A percentile compares a stretch with the other conserved stretches of the same genome.
phyloP scores from a whole-genome alignment of 1,140 invertebrate genomes.

The Pachypeltis micranthus region DNA sequence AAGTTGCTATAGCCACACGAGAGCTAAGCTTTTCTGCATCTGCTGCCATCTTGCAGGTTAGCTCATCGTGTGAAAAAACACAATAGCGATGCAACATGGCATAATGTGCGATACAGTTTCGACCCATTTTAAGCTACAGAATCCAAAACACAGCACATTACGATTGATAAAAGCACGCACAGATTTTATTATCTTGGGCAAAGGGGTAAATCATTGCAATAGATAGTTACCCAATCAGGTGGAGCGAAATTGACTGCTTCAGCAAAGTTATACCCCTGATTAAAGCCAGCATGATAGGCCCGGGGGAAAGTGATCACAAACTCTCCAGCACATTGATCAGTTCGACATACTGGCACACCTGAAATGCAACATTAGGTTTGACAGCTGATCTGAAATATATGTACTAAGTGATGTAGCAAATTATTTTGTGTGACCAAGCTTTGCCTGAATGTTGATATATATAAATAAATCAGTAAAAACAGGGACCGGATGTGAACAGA shows the following conservation, averaged over 20 bases:
- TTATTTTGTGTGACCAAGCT: no score
- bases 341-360: slow-evolving; percentile 39
- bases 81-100: slow-evolving; percentile 47
- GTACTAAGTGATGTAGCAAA: no score
- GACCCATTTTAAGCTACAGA: slow-evolving; percentile 33
- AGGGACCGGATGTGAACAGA: no score
- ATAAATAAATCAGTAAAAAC: no score
- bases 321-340: slow-evolving; percentile 55
- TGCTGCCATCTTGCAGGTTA: slow-evolving; percentile 55
- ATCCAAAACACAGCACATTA: background rate
- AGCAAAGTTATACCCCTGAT: slow-evolving; percentile 63
- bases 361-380: no score
- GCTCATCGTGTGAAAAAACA: slow-evolving; percentile 62
- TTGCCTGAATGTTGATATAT: no score
- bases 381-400: no score
- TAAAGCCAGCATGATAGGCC: slow-evolving; percentile 62
- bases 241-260: slow-evolving; percentile 66
- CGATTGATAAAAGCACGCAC: background rate
- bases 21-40: slow-evolving; percentile 42
- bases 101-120: slow-evolving; percentile 53
- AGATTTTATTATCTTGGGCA: background rate
- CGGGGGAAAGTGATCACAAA: slow-evolving; percentile 62
- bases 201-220: background rate
- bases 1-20: slow-evolving; percentile 41
- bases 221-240: slow-evolving; percentile 49